Conservation (phyloP, 2,888 invertebrate genomes). For the Ectemnius cavifrons region DNA sequence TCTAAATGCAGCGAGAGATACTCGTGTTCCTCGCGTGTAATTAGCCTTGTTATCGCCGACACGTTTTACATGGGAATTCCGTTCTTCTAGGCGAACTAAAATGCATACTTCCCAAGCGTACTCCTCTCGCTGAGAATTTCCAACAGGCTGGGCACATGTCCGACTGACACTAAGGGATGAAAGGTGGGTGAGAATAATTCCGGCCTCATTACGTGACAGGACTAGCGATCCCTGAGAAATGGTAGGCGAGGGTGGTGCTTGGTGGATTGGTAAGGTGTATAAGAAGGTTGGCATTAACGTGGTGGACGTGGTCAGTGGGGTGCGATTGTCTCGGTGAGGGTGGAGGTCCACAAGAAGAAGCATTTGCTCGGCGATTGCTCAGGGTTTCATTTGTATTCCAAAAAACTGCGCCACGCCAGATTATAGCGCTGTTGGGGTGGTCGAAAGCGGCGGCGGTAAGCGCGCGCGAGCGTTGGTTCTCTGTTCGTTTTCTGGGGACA, state of each 20-base stretch:
- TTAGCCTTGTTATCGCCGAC: no score
- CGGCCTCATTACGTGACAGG: no score
- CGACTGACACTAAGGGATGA: no score
- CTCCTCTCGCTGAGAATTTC: no score
- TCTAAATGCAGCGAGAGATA: neutral
- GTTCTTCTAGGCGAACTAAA: no score
- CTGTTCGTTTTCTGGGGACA: constrained; percentile 45
- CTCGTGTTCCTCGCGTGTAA: no score
- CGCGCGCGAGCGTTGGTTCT: constrained; percentile 22
- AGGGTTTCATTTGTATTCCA: constrained; percentile 59
- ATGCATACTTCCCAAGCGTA: no score
- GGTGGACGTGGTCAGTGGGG: constrained; percentile 18
- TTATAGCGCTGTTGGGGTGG: constrained; percentile 48
- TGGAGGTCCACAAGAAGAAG: constrained; percentile 9
- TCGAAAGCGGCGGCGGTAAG: neutral
- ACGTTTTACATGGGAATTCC: no score
- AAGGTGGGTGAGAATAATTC: no score
- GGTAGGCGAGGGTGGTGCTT: neutral
- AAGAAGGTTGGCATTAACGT: neutral
- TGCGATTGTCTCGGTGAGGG: neutral
- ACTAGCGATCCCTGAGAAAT: neutral
- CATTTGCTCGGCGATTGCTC: constrained; percentile 15
- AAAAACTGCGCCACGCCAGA: constrained; percentile 55
- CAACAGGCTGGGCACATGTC: no score
- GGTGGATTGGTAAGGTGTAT: neutral